Conservation (phyloP, 2,113 vertebrate genomes). For the Hypocryptadius cinnamomeus region DNA sequence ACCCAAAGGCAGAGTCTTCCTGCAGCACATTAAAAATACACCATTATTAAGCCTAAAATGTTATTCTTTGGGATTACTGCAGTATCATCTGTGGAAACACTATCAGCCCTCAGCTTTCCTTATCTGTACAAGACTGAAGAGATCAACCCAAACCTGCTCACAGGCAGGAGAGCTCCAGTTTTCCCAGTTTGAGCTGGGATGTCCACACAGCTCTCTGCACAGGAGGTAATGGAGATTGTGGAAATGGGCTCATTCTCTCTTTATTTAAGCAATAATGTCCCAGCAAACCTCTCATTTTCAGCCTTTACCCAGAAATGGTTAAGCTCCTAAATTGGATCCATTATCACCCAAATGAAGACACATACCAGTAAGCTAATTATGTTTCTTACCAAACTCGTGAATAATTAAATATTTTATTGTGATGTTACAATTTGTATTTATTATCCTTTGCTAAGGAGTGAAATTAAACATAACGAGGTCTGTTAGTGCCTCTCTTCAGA, state of each 20-base stretch:
- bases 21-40: neutral
- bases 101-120: neutral
- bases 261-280: neutral
- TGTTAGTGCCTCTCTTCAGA: slow-evolving; percentile 59
- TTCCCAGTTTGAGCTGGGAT: neutral
- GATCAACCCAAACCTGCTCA: neutral
- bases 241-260: neutral
- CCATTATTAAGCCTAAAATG: neutral
- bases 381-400: slow-evolving; percentile 59
- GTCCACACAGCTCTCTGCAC: neutral
- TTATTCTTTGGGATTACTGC: neutral
- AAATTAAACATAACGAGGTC: slow-evolving; percentile 73
- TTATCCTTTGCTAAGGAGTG: slow-evolving; percentile 64
- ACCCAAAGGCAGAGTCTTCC: neutral
- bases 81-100: neutral
- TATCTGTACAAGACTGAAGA: neutral
- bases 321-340: slow-evolving; percentile 27
- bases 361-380: slow-evolving; percentile 61
- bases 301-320: neutral
- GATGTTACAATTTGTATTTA: slow-evolving; percentile 72
- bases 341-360: slow-evolving; percentile 61
- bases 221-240: neutral
- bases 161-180: neutral
- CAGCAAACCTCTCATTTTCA: neutral
- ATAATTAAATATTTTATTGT: slow-evolving; percentile 77